Base-by-base conservation (phyloP, 2,888 invertebrate species). In the Lepetodrilus schrolli region DNA sequence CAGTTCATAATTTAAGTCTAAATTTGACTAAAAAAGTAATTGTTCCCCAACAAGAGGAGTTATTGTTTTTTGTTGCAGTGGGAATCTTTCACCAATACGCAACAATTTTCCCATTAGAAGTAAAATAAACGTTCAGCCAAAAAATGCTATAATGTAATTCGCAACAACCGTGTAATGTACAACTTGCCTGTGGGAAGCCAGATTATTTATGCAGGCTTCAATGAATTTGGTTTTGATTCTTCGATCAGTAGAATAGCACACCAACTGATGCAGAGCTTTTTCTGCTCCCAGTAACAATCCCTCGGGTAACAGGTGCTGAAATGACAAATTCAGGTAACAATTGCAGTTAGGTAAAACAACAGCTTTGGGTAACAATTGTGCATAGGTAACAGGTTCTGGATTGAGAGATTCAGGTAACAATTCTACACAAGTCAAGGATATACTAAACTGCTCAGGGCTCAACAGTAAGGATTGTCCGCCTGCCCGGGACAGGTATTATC, bases 201-300 rank as follows among this genome's bases (percentile, higher is more conserved):
- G 92, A 91, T 97, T 97, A 84, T 96, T 95, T 58, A 97, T 92
- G 86, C 97, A 97, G 7, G 97, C 97, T 90, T 97, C 97, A 80
- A 98, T 97, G 87, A 98, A 98, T 91, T 97, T 96, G 91, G 96
- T 96, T 73, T 96, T 93, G 80, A 97, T 95, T 78, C 95, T 93
- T 81, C 95, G 94, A 90, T 97, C 97, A 69, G 96, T 95, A 86
- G 95, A 96, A 87, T 95, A 97, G 88, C 87, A 87, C 37, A 98
- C 92, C 26, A 97, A 91, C 82, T 96, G 96, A 83, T 96, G 96
- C 0, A 98, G 92, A 1, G 96, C 96, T 86, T 97, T 97, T 90
- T 98, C 97, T 0, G 97, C 96, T 91, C 97, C 97, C n/a, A 95
- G 90, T 0, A 96, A 96, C 70, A 98, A 91, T 0, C 97, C 96